Evolutionary conservation across 1,140 invertebrate species (phyloP), one percentile per base, ranked within the genome.

Genomic region (Drosophila nikananu): DNA sequence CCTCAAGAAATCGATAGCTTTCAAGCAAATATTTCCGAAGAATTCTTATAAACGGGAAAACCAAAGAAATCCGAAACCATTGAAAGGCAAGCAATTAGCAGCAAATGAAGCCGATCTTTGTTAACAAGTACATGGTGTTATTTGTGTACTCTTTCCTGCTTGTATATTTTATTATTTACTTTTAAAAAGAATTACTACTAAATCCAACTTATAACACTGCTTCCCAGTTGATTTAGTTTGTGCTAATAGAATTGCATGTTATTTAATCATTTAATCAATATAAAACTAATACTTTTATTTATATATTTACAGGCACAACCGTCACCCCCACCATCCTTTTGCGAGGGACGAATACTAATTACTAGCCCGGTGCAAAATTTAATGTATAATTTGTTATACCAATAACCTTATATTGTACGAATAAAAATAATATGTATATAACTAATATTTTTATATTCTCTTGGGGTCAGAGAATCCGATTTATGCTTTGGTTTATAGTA

Each of bases 341-440:
- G 66, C 42, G 37, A 70, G 52, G 37, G 66, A 70, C 66, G 66
- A 70, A 66, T 70, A 23, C 66, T 70, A 70, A n/a, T 15, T 37
- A 5, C 7, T 30, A 37, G 23, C 37, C 35, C 37, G 21, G 48
- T 54, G 21, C 30, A 44, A 30, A 66, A 49, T 52, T 70, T 30
- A 66, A 42, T 44, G 27, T 25, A 44, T 27, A 21, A 70, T 66
- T 66, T 70, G 37, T 70, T 66, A 37, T 39, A 66, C 39, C 52
- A 66, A 66, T 52, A 66, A 70, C 35, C 21, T 54, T 54, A 44
- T 66, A 70, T 37, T 30, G 39, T 70, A 66, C 12, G 5, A 66
- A 66, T 70, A 70, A 66, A 70, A 66, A 46, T 44, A 9, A 25
- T 25, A 66, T 37, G 54, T n/a, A 35, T 15, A 13, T 17, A 15